Conservation (phyloP, 92 coral and sea anemone genomes). For the Parazoanthus darwini region DNA sequence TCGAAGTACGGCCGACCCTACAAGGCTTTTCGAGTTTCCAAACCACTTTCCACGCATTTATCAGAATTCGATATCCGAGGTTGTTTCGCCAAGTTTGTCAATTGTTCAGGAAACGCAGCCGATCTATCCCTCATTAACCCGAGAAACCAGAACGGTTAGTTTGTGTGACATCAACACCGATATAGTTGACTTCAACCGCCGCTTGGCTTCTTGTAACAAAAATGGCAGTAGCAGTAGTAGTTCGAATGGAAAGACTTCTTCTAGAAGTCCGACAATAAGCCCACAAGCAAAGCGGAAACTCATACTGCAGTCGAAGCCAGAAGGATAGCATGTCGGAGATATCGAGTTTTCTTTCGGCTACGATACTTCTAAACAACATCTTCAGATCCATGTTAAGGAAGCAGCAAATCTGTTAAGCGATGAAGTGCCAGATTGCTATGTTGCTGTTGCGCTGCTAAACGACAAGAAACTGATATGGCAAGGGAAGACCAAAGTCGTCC, state of each 20-base stretch:
- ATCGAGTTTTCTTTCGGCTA: conserved; percentile 29
- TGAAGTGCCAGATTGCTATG: conserved; percentile 19
- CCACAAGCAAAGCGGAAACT: conserved; percentile 25
- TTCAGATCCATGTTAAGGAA: not conserved
- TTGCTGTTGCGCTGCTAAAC: conserved; percentile 37
- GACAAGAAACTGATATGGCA: conserved; percentile 28
- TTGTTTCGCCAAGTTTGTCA: conserved; percentile 13
- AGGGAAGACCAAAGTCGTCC: conserved; percentile 18
- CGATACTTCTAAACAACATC: conserved; percentile 23
- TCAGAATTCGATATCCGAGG: conserved; percentile 22
- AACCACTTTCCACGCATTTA: conserved; percentile 33
- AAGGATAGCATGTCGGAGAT: conserved; percentile 23
- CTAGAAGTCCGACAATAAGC: conserved; percentile 15
- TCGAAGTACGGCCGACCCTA: conserved; percentile 29
- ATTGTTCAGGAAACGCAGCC: conserved; percentile 18
- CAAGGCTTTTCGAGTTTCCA: conserved; percentile 15
- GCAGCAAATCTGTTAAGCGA: conserved; percentile 21
- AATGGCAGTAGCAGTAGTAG: not conserved
- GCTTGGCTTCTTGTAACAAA: not conserved
- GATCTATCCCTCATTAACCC: not conserved
- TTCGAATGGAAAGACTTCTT: conserved; percentile 30
- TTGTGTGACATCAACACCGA: conserved; percentile 41
- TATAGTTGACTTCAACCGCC: conserved; percentile 4
- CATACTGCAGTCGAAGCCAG: conserved; percentile 21
- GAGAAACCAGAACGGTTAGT: conserved; percentile 12